Conservation (phyloP, 30 jellyfish, hydroid and myxozoan species). For the Morbakka virulenta region DNA sequence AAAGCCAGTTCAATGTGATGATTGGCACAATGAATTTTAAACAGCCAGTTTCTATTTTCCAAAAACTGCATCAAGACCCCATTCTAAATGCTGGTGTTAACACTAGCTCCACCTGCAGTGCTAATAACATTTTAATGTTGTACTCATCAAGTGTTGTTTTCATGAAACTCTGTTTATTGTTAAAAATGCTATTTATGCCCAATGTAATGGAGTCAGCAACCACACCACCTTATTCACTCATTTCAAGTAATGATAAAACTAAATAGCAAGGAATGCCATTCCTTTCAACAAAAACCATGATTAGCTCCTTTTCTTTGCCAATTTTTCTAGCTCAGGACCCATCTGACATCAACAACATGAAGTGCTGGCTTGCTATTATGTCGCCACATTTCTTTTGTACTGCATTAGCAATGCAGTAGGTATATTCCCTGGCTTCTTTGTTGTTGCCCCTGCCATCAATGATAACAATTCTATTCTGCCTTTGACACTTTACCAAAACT, state of each 20-base stretch:
- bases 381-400: slow-evolving; percentile 45
- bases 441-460: slow-evolving; percentile 25
- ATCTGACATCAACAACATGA: slow-evolving; percentile 29
- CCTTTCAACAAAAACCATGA: slow-evolving; percentile 40
- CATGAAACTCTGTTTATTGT: too few relatives aligned
- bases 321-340: slow-evolving; percentile 52
- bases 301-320: slow-evolving; percentile 37
- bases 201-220: slow-evolving; percentile 10
- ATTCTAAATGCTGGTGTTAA: slow-evolving; percentile 22
- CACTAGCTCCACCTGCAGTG: slow-evolving; percentile 46
- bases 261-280: too few relatives aligned
- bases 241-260: slow-evolving; percentile 31
- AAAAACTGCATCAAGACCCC: slow-evolving; percentile 51
- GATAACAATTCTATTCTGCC: slow-evolving; percentile 18
- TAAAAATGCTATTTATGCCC: too few relatives aligned
- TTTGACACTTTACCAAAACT: slow-evolving; percentile 36
- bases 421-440: not conserved
- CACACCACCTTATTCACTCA: slow-evolving; percentile 37
- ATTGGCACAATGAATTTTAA: slow-evolving; percentile 56
- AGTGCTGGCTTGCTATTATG: slow-evolving; percentile 10
- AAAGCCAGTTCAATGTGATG: slow-evolving; percentile 63
- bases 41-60: slow-evolving; percentile 59
- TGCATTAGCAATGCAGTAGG: slow-evolving; percentile 29
- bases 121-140: not conserved
- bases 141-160: too few relatives aligned